Percentiles rank a stretch among this genome's conserved stretches.
Evolutionary conservation across 2,797 vertebrate species (phyloP).

Genomic region (Notoglanidium macrostoma): DNA sequence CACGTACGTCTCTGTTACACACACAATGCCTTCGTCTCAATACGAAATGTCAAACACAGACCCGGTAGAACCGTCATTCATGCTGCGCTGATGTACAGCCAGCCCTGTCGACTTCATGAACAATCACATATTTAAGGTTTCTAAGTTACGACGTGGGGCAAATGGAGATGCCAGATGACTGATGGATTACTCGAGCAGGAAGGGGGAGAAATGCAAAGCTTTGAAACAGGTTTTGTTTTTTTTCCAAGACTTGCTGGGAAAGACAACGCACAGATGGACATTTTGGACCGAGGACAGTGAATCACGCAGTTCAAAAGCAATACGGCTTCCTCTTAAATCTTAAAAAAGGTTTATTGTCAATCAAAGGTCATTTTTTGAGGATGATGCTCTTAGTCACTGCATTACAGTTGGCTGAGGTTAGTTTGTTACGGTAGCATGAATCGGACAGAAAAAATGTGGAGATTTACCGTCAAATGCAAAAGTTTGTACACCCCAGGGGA

Average conservation of each 20-base stretch:
- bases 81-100: constrained; percentile 7
- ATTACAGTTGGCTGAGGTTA: constrained; percentile 13
- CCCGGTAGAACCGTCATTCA: not conserved
- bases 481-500: not conserved
- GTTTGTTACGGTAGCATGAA: not conserved
- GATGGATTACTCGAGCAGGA: constrained; percentile 11
- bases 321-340: constrained; percentile 15
- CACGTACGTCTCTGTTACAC: constrained; percentile 19
- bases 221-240: not conserved
- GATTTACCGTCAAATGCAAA: not conserved
- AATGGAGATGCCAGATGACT: constrained; percentile 25
- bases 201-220: not conserved
- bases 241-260: constrained; percentile 33
- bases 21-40: not conserved
- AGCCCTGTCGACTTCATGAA: constrained; percentile 29
- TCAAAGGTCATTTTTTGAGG: not conserved
- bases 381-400: constrained; percentile 3
- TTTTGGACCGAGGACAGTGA: constrained; percentile 17
- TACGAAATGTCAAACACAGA: constrained; percentile 7
- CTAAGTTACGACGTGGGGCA: constrained; percentile 2
- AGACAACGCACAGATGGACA: constrained; percentile 12
- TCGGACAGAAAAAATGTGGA: not conserved
- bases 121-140: constrained; percentile 28
- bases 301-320: constrained; percentile 36
- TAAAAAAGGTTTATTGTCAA: constrained; percentile 21